Percentiles rank a stretch among this genome's conserved stretches.
These are phyloP conservation scores for Antennarius striatus DNA, from an alignment of 2,113 vertebrate species.

Conservation along the genomic window DNA sequence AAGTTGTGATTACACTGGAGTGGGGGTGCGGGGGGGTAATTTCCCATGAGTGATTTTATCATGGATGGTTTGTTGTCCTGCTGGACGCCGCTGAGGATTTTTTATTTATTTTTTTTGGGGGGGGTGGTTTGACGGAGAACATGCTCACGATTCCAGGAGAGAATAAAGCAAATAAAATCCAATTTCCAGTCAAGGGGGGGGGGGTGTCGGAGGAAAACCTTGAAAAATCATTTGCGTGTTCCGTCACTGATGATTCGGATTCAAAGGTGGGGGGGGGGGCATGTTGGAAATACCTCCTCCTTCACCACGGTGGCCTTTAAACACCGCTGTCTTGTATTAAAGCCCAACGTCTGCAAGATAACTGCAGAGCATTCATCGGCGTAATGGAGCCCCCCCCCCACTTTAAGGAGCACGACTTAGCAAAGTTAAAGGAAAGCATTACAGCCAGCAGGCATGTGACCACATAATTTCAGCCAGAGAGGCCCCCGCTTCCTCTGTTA, in stretches of 20 bases:
- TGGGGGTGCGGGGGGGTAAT: no score
- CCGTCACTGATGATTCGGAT: slow-evolving; percentile 7
- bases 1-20: no score
- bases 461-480: slow-evolving; percentile 73
- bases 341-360: slow-evolving; percentile 57
- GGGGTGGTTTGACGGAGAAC: no score
- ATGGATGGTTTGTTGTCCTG: no score
- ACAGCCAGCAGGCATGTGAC: slow-evolving; percentile 76
- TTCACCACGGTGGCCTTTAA: slow-evolving; percentile 32
- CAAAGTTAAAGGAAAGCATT: slow-evolving; percentile 66
- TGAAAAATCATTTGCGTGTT: slow-evolving; percentile 37
- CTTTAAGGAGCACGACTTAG: slow-evolving; percentile 50
- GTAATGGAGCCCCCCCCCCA: slow-evolving; percentile 55
- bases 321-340: slow-evolving; percentile 44
- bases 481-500: slow-evolving; percentile 75
- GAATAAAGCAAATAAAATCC: no score
- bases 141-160: no score
- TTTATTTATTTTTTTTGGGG: no score
- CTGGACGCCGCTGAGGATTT: no score
- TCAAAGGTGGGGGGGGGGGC: not conserved
- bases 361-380: slow-evolving; percentile 64
- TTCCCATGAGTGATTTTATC: not conserved
- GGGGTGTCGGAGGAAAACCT: not conserved
- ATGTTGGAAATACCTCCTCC: slow-evolving; percentile 9
- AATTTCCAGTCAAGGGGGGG: slow-evolving; percentile 25